These are phyloP conservation scores for Epinephelus malabaricus DNA, from an alignment of 2,797 vertebrate species.

Conservation along the genomic window DNA sequence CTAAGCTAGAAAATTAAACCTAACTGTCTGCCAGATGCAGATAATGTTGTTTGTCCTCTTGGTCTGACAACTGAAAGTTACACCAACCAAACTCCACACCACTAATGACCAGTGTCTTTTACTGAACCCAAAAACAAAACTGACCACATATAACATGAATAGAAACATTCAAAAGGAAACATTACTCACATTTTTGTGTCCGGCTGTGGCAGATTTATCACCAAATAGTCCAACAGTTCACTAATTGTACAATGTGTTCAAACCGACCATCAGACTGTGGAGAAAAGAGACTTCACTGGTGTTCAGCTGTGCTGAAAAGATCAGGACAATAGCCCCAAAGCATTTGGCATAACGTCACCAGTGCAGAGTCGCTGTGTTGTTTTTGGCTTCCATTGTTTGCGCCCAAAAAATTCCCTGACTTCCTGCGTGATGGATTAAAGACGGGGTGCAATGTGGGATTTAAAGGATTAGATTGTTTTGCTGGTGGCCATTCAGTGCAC, in stretches of 20 bases:
- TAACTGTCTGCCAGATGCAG: not conserved
- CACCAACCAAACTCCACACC: not conserved
- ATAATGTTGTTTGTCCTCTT: not conserved
- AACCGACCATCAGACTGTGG: conserved; percentile 10
- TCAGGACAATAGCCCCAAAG: conserved; percentile 40
- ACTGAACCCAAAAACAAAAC: not conserved
- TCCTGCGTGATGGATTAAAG: conserved; percentile 70
- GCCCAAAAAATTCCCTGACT: conserved; percentile 66
- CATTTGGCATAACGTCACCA: conserved; percentile 43
- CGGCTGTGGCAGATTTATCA: not conserved
- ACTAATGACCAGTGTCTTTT: not conserved
- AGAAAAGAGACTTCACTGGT: conserved; percentile 9
- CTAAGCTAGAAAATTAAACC: not conserved
- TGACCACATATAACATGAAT: not conserved
- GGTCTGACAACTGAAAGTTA: not conserved
- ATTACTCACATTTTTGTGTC: conserved; percentile 59
- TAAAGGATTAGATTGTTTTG: conserved; percentile 71
- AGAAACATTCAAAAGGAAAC: conserved; percentile 5
- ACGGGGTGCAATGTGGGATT: conserved; percentile 45
- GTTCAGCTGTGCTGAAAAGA: conserved; percentile 11
- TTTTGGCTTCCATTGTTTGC: conserved; percentile 74
- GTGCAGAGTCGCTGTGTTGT: conserved; percentile 67
- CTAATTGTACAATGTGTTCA: not conserved
- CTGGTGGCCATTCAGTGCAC: conserved; percentile 27
- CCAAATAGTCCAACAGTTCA: conserved; percentile 24